Evolutionary conservation across 2,113 vertebrate species (phyloP), one percentile per base, ranked within the genome.

Genomic region (Salvelinus sp.): DNA sequence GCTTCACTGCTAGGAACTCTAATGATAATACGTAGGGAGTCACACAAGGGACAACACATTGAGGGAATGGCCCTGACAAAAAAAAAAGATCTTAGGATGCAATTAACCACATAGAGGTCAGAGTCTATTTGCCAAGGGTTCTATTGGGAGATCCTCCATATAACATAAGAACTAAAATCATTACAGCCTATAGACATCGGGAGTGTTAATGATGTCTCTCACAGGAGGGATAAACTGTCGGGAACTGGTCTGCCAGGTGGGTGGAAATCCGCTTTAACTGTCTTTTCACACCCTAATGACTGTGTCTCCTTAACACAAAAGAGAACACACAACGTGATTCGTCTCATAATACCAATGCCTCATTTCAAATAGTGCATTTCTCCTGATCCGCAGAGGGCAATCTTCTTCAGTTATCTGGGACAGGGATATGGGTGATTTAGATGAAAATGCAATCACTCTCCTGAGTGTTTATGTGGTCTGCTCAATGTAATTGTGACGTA

Each of bases 401-500:
- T 82, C 28, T 72, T 78, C 64, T 78, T 76, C 78, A 69, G 73
- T 66, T 67, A 75, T n/a, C 54, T 63, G 65, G 69, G 60, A 73
- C 63, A 66, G 63, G n/a, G 54, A 70, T 73, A 82, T 68, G 38
- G 73, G 48, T 47, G 25, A 20, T 75, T 65, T 75, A 72, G 76
- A 72, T 64, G 73, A 72, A 67, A 72, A 75, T 50, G 47, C 69
- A 38, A 82, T 82, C 69, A 67, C 54, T 33, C 58, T 57, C 58
- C 50, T 54, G 54, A 75, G 76, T 74, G 79, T 75, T 71, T 72
- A 60, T 72, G 63, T 69, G 76, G 76, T 75, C 67, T 20, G 25
- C 76, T 72, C 75, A 82, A 75, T 72, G 72, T 27, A 78, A 75
- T 75, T 68, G 69, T 78, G 48, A 75, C 73, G 47, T 65, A 20